A percentile compares a stretch with the other conserved stretches of the same genome.
These are phyloP conservation scores for Drosophila nigromelanica DNA, from an alignment of 1,140 invertebrate species.

Conservation along the genomic window DNA sequence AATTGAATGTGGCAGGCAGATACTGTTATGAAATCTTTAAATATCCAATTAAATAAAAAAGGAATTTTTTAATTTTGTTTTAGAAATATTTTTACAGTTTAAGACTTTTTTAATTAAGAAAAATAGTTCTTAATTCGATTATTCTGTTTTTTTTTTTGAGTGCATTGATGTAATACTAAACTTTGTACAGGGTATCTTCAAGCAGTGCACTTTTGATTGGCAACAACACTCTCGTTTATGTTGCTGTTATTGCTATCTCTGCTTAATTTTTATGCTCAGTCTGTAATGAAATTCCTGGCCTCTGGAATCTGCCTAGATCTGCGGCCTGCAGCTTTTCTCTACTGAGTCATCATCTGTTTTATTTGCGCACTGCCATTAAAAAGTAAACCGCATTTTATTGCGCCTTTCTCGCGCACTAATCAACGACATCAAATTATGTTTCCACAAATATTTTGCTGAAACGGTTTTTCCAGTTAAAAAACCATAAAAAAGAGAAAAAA, in stretches of 20 bases:
- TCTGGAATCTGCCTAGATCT: conserved; percentile 1
- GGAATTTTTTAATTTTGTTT: too few species aligned
- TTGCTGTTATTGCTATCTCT: neutral
- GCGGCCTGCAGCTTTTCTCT: neutral
- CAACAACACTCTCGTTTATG: neutral
- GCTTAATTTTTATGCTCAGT: conserved; percentile 24
- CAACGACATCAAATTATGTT: conserved; percentile 47
- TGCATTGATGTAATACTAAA: neutral
- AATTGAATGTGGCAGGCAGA: too few species aligned
- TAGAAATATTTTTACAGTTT: too few species aligned
- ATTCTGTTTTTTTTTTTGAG: too few species aligned
- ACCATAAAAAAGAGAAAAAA: conserved; percentile 23
- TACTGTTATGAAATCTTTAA: too few species aligned
- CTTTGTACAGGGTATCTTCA: neutral
- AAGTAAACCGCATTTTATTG: conserved; percentile 40
- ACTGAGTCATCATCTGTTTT: conserved; percentile 26
- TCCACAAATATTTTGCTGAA: conserved; percentile 17
- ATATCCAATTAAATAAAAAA: too few species aligned
- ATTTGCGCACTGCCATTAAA: conserved; percentile 31
- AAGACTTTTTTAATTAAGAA: too few species aligned
- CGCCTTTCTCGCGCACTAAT: conserved; percentile 21
- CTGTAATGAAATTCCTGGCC: conserved; percentile 23
- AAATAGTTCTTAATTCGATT: too few species aligned
- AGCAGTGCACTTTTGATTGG: neutral
- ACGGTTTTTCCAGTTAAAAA: conserved; percentile 37